Conservation (phyloP, 2,113 vertebrate genomes). For the Chloropsis hardwickii region DNA sequence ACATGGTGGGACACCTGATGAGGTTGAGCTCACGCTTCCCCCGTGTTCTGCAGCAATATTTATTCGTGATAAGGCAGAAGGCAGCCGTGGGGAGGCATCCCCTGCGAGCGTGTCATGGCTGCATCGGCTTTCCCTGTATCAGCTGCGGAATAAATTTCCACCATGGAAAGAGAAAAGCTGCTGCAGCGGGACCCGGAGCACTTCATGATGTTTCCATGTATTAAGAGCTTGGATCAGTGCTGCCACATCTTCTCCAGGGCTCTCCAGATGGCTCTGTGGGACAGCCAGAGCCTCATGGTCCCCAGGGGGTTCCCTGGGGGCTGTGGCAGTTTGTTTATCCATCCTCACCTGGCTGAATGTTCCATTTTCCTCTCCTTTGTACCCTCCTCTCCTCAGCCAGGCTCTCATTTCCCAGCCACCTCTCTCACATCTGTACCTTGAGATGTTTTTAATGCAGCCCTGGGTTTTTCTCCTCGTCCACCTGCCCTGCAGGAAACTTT, state of each 20-base stretch:
- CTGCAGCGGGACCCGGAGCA: neutral
- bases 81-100: neutral
- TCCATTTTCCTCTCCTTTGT: neutral
- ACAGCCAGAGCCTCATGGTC: rapidly evolving
- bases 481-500: neutral
- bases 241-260: neutral
- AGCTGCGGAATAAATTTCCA: neutral
- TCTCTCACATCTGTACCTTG: neutral
- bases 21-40: neutral
- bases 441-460: neutral
- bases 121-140: neutral
- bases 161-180: neutral
- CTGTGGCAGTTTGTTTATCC: neutral
- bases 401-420: neutral
- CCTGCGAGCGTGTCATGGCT: rapidly evolving
- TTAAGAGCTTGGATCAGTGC: neutral
- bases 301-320: rapidly evolving
- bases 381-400: neutral
- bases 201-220: neutral
- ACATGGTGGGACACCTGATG: neutral
- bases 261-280: neutral
- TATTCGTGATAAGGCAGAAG: neutral
- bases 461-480: neutral
- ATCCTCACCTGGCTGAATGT: neutral
- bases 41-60: neutral